phyloP scores from a whole-genome alignment of 2,113 vertebrate genomes.

The Psittacula cyanocephala region DNA sequence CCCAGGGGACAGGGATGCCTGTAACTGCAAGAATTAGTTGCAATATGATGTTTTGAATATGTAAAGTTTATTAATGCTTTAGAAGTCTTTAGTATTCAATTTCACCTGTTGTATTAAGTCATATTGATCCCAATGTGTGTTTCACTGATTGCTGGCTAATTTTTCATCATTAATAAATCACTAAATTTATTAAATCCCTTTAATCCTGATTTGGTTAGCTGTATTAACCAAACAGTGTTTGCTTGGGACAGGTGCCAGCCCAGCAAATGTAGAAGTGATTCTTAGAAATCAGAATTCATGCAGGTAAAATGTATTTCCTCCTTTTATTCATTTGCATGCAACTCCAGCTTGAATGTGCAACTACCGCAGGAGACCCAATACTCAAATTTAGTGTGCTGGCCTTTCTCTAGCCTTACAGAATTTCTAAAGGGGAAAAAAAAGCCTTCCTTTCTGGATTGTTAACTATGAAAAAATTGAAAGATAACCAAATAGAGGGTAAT shows the following conservation, averaged over 20 bases:
- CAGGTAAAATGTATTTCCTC: background rate
- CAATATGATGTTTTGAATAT: background rate
- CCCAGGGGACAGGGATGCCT: accelerated
- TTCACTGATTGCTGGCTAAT: conserved; percentile 10
- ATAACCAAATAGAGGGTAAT: background rate
- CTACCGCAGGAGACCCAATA: background rate
- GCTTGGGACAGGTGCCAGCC: background rate
- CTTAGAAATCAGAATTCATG: background rate
- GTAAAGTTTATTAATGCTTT: background rate
- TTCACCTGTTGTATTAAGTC: conserved; percentile 14
- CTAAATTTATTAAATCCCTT: conserved; percentile 4
- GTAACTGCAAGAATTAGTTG: background rate
- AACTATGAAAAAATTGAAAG: background rate
- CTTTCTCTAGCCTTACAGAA: background rate
- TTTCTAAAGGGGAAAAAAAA: background rate
- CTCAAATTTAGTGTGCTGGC: background rate
- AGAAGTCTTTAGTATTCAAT: background rate
- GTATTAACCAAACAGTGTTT: background rate
- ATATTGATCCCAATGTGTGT: conserved; percentile 22
- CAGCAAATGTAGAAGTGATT: background rate
- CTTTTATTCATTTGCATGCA: background rate
- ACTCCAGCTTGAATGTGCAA: background rate
- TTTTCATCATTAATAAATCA: conserved; percentile 39
- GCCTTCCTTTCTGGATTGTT: background rate
- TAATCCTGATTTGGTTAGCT: background rate